phyloP scores from a whole-genome alignment of 2,113 vertebrate genomes.

The Eurypyga helias region DNA sequence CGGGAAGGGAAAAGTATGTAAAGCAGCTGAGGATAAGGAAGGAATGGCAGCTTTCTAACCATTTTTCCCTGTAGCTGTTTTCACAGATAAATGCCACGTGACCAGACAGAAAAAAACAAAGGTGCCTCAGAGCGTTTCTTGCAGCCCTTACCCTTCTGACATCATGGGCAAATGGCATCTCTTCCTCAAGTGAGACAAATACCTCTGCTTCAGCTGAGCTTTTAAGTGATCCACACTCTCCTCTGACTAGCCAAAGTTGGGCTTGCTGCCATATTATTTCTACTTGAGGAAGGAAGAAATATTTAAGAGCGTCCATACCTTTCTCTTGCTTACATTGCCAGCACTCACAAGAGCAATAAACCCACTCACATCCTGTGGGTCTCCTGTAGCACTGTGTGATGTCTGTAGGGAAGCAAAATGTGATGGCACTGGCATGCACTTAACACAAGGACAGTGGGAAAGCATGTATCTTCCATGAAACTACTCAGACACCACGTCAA shows the following conservation, averaged over 20 bases:
- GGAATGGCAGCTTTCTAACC: not conserved
- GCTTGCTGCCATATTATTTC: not conserved
- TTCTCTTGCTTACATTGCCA: conserved; percentile 88
- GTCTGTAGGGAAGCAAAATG: conserved; percentile 71
- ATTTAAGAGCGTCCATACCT: conserved; percentile 71
- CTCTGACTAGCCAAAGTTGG: not conserved
- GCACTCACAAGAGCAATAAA: conserved; percentile 88
- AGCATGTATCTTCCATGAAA: not conserved
- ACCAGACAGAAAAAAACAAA: not conserved
- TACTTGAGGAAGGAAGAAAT: not conserved
- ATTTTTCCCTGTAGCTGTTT: not conserved
- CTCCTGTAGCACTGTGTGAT: conserved; percentile 87
- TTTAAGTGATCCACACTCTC: not conserved
- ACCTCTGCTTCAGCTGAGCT: not conserved
- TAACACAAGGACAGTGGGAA: not conserved
- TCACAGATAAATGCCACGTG: not conserved
- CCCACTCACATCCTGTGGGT: conserved; percentile 85
- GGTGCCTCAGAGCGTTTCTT: not conserved
- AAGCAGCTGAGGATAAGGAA: not conserved
- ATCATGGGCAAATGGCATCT: not conserved
- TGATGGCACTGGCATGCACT: not conserved
- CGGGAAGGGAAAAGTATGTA: not conserved
- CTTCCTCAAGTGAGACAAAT: not conserved
- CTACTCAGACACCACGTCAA: not conserved
- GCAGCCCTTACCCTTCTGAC: not conserved